Evolutionary conservation across 2,113 vertebrate species (phyloP).

Genomic region (Corvus hawaiiensis): DNA sequence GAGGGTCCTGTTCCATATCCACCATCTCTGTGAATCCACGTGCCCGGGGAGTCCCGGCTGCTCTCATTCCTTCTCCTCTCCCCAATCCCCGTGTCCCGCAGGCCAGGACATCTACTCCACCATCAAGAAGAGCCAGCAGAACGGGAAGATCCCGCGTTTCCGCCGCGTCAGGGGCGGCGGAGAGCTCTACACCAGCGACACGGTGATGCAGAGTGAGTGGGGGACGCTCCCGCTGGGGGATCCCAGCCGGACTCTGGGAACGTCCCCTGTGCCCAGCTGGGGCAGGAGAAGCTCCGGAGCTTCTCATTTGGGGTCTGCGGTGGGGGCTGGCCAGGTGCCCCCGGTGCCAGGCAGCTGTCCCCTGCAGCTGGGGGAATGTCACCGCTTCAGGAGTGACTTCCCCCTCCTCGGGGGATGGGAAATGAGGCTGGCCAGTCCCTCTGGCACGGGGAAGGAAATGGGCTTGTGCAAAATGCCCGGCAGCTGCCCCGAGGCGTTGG

Average conservation of each 20-base stretch:
- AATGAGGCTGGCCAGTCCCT: neutral
- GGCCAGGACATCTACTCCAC: conserved; percentile 74
- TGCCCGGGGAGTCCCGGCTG: neutral
- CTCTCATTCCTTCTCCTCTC: neutral
- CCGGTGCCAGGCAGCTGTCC: rapidly evolving
- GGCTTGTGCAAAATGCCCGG: neutral
- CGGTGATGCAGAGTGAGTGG: conserved; percentile 73
- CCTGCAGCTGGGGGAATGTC: neutral
- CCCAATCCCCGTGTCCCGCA: neutral
- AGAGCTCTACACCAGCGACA: conserved; percentile 72
- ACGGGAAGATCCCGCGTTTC: conserved; percentile 71
- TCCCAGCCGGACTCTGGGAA: neutral
- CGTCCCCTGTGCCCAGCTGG: neutral
- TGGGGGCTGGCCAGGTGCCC: no score
- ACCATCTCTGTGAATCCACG: rapidly evolving
- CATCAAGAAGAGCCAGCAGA: conserved; percentile 72
- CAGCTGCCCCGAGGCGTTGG: rapidly evolving
- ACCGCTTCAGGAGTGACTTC: neutral
- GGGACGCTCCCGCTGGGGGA: neutral
- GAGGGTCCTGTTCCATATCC: neutral
- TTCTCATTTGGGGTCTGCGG: neutral
- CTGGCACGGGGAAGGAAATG: neutral
- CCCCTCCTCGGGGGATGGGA: neutral
- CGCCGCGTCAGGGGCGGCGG: conserved; percentile 65
- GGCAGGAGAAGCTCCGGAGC: neutral